Conservation (phyloP, 2,888 invertebrate species). For the Oligia latruncula region DNA sequence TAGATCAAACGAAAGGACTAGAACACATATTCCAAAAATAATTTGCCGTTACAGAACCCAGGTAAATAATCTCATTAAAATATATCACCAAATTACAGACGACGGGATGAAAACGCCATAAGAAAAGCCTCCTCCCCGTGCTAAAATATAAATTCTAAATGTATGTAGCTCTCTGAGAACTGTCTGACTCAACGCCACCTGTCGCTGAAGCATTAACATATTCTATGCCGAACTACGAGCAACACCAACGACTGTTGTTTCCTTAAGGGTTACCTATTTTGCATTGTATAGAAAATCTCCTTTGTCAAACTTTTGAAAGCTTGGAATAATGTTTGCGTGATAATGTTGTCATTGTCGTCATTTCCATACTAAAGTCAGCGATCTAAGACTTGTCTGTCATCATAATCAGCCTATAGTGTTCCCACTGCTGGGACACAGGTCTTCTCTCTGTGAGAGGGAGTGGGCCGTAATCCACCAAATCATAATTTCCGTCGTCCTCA, state of each 20-base stretch:
- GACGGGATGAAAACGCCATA: background rate
- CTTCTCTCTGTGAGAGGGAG: no score
- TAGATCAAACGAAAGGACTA: background rate
- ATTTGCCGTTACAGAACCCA: background rate
- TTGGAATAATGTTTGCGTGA: slow-evolving; percentile 45
- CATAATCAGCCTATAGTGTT: no score
- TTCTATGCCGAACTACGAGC: slow-evolving; percentile 33
- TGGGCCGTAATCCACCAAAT: background rate
- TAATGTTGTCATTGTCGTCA: slow-evolving; percentile 24
- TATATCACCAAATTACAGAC: slow-evolving; percentile 44
- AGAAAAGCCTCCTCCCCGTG: slow-evolving; percentile 13
- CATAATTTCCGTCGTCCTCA: no score
- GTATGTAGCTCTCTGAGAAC: slow-evolving; percentile 49
- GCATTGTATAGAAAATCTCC: slow-evolving; percentile 35
- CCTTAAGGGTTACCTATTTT: slow-evolving; percentile 36
- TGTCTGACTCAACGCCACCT: slow-evolving; percentile 47
- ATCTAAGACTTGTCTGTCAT: background rate
- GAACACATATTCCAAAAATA: background rate
- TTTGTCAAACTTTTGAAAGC: slow-evolving; percentile 44
- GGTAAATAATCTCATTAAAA: slow-evolving; percentile 44
- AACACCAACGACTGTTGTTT: slow-evolving; percentile 41
- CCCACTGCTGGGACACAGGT: no score
- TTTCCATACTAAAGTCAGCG: background rate
- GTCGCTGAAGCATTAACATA: slow-evolving; percentile 58
- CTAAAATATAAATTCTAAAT: slow-evolving; percentile 49